These are phyloP conservation scores for Pagetopsis macropterus DNA, from an alignment of 2,797 vertebrate species.

Conservation along the genomic window DNA sequence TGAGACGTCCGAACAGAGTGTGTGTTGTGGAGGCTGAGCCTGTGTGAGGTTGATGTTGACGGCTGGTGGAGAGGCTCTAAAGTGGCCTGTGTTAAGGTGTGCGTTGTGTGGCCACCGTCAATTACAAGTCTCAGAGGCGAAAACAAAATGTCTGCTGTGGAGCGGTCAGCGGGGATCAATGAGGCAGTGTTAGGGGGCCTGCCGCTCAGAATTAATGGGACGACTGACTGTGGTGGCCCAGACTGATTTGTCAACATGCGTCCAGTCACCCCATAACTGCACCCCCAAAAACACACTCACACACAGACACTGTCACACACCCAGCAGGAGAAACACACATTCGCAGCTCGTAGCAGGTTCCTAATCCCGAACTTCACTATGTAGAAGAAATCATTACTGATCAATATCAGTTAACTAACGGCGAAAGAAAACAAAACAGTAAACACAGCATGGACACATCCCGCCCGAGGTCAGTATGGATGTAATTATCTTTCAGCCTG, in stretches of 20 bases:
- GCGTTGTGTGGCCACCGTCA: constrained; percentile 74
- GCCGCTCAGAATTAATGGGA: constrained; percentile 79
- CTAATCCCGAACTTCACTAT: constrained; percentile 3
- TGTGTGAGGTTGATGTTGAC: constrained; percentile 74
- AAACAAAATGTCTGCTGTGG: constrained; percentile 78
- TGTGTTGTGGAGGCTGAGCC: constrained; percentile 61
- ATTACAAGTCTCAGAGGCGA: constrained; percentile 62
- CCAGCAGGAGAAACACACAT: constrained; percentile 22
- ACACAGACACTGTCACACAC: not conserved
- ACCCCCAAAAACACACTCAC: not conserved
- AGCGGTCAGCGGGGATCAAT: constrained; percentile 64
- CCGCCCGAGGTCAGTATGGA: constrained; percentile 46
- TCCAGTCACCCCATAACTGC: constrained; percentile 55
- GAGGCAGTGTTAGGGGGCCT: constrained; percentile 72
- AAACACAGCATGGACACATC: not conserved
- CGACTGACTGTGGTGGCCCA: constrained; percentile 63
- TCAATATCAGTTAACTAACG: constrained; percentile 36
- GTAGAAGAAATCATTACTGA: constrained; percentile 43
- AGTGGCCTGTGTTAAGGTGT: constrained; percentile 73
- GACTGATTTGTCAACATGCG: constrained; percentile 69
- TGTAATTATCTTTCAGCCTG: constrained; percentile 70
- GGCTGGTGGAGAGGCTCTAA: constrained; percentile 74
- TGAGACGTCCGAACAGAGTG: constrained; percentile 67
- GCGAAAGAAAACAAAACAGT: not conserved
- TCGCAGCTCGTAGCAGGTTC: constrained; percentile 4